Evolutionary conservation across 2,888 invertebrate species (phyloP).

Genomic region (Parasteatoda lunata): DNA sequence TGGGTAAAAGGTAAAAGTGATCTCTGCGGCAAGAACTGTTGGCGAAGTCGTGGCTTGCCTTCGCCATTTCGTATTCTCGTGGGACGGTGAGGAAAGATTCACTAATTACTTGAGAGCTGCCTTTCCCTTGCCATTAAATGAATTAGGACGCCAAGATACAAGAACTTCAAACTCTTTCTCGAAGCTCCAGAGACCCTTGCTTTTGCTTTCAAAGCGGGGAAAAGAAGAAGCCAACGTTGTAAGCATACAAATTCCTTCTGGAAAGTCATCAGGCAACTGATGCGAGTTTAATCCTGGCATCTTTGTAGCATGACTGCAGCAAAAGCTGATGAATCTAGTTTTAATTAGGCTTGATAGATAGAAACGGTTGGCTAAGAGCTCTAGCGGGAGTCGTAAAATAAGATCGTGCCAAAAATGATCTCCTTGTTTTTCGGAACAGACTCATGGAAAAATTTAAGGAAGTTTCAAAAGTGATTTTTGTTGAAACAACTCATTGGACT

Average conservation of each 20-base stretch:
- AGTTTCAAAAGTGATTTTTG: slow-evolving; percentile 25
- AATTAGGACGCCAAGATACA: slow-evolving; percentile 66
- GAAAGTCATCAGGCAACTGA: slow-evolving; percentile 48
- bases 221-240: background rate
- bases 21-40: too few species aligned
- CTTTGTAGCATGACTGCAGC: slow-evolving; percentile 5
- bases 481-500: background rate
- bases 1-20: too few species aligned
- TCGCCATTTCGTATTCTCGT: slow-evolving; percentile 28
- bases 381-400: slow-evolving; percentile 56
- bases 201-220: background rate
- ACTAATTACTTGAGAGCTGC: slow-evolving; percentile 65
- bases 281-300: slow-evolving; percentile 59
- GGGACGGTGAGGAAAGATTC: slow-evolving; percentile 38
- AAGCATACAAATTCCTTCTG: slow-evolving; percentile 61
- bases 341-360: slow-evolving; percentile 65
- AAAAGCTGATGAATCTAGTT: slow-evolving; percentile 63
- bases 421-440: background rate
- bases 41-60: slow-evolving; percentile 6
- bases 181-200: slow-evolving; percentile 34
- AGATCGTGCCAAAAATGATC: slow-evolving; percentile 23
- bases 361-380: slow-evolving; percentile 47
- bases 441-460: background rate
- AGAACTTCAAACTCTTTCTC: slow-evolving; percentile 62
- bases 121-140: slow-evolving; percentile 67